phyloP scores from a whole-genome alignment of 2,113 vertebrate genomes.

The Stegostoma tigrinum region DNA sequence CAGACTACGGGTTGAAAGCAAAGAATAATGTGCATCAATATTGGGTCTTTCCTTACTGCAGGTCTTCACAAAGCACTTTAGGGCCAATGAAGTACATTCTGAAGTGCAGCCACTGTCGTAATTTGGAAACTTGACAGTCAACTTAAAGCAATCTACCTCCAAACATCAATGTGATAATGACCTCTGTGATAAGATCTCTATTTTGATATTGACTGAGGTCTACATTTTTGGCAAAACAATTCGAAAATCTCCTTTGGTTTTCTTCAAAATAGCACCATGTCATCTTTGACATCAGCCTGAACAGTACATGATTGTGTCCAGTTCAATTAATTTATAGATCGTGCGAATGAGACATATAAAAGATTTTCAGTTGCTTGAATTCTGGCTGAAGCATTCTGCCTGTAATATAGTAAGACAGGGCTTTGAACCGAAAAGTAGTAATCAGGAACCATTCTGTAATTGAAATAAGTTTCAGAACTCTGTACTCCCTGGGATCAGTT shows the following conservation, averaged over 20 bases:
- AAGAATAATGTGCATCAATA: not conserved
- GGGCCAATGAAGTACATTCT: not conserved
- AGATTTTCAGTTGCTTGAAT: not conserved
- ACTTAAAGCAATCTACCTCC: not conserved
- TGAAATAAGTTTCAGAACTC: not conserved
- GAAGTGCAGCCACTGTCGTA: not conserved
- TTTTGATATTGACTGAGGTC: not conserved
- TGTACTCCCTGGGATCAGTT: conserved; percentile 9
- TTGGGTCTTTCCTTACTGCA: not conserved
- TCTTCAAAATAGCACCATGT: not conserved
- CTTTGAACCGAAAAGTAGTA: not conserved
- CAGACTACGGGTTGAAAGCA: not conserved
- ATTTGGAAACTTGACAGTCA: not conserved
- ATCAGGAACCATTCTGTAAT: too few relatives aligned
- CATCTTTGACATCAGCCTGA: not conserved
- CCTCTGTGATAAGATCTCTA: not conserved
- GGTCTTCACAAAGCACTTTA: not conserved
- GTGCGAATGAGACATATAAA: not conserved
- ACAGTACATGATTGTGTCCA: not conserved
- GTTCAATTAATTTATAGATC: not conserved
- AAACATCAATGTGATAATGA: not conserved
- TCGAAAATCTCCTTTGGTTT: not conserved
- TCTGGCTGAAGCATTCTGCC: not conserved
- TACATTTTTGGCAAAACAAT: not conserved
- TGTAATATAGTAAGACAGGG: not conserved